Conservation (phyloP, 2,888 invertebrate genomes). For the Drosophila testacea region DNA sequence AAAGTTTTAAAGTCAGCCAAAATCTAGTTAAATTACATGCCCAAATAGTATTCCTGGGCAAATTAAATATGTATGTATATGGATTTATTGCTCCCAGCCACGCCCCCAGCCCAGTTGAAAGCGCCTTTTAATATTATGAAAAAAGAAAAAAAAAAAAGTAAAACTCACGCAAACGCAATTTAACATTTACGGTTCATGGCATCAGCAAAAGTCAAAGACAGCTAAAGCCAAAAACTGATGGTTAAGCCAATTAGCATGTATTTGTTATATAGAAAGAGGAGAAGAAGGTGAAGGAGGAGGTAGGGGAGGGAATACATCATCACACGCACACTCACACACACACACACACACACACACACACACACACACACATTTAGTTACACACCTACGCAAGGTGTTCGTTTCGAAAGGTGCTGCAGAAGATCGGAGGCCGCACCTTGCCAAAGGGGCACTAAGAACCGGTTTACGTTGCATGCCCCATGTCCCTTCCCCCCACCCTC, state of each 20-base stretch:
- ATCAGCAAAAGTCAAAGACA: slow-evolving; percentile 20
- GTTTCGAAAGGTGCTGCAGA: slow-evolving; percentile 32
- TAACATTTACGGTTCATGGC: slow-evolving; percentile 73
- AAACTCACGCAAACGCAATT: slow-evolving; percentile 73
- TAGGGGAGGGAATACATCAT: slow-evolving; percentile 20
- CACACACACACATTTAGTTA: slow-evolving; percentile 7
- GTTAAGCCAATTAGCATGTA: slow-evolving; percentile 76
- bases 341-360: slow-evolving; percentile 22
- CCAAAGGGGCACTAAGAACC: slow-evolving; percentile 33
- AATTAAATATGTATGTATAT: slow-evolving; percentile 21
- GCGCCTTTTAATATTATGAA: neutral
- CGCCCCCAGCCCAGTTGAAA: slow-evolving; percentile 24
- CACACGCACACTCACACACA: slow-evolving; percentile 23
- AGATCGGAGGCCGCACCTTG: slow-evolving; percentile 29
- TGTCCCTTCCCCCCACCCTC: neutral
- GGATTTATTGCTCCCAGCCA: slow-evolving; percentile 44
- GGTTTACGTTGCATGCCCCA: slow-evolving; percentile 29
- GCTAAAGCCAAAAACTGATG: slow-evolving; percentile 47
- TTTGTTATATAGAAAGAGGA: slow-evolving; percentile 7
- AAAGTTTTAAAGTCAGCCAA: slow-evolving; percentile 16
- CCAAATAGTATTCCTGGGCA: slow-evolving; percentile 6
- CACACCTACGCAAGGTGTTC: slow-evolving; percentile 55
- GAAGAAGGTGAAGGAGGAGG: neutral
- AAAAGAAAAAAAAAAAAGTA: slow-evolving; percentile 27
- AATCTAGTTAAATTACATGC: slow-evolving; percentile 2